These are phyloP conservation scores for Pampusana beccarii DNA, from an alignment of 2,113 vertebrate genomes.

Conservation along the genomic window DNA sequence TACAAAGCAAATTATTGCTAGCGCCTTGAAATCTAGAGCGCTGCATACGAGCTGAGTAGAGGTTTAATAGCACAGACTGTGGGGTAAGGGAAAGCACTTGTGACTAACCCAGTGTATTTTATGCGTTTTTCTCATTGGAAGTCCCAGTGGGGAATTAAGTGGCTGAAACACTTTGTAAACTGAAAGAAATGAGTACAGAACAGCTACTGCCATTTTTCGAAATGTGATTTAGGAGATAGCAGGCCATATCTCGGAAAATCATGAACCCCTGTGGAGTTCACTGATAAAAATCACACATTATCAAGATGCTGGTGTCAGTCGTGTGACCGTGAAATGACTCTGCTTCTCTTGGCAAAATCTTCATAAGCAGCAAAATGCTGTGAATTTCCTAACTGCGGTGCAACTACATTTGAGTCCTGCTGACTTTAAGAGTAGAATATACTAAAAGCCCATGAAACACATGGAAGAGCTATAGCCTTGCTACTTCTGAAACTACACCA, in stretches of 20 bases:
- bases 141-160: not conserved
- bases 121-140: not conserved
- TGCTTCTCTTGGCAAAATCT: not conserved
- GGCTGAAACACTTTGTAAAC: not conserved
- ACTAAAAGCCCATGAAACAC: not conserved
- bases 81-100: not conserved
- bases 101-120: not conserved
- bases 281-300: not conserved
- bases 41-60: not conserved
- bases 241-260: not conserved
- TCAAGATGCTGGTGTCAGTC: not conserved
- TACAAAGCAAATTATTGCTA: not conserved
- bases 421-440: not conserved
- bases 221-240: not conserved
- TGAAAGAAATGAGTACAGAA: not conserved
- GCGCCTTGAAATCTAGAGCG: not conserved
- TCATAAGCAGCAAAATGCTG: not conserved
- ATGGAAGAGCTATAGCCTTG: not conserved
- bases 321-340: accelerated
- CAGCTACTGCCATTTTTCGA: not conserved
- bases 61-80: not conserved
- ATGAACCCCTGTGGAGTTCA: not conserved
- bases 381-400: not conserved
- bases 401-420: not conserved
- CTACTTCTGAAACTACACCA: not conserved